Evolutionary conservation across 2,888 invertebrate genomes (phyloP), one percentile per base, ranked within the genome.

Genomic region (Agonopterix subpropinquella): DNA sequence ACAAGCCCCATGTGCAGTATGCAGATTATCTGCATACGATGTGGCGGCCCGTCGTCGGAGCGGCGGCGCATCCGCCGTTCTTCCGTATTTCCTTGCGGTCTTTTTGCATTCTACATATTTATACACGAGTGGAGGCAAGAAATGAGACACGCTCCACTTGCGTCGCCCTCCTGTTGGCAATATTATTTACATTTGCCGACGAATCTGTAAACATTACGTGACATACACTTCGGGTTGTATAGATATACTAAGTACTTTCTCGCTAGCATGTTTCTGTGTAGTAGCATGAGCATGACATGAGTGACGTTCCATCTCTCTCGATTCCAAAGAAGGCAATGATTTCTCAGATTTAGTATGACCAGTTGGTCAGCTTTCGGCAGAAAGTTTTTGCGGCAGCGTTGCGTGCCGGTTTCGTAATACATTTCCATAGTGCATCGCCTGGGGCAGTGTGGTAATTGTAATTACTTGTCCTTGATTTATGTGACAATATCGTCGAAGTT

Each of bases 271-370:
- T 70, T 68, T 71, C 62, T 64, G 59, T 64, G 62, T 65, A 65
- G 56, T 56, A 55, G 52, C 53, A 56, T 36, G 44, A 50, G 52
- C 53, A 56, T 36, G 44, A 50, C 41, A 48, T 41, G 43, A 48
- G 36, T 47, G 51, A 48, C 48, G 46, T 46, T 48, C 58, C 63
- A 58, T 62, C 53, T 65, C 53, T 69, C 66, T 67, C 57, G 64
- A 60, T 67, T 66, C 82, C 79, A 58, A 70, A 81, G 58, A 85
- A 73, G 83, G 80, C 62, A 61, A 51, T 59, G 79, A 75, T 81
- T 82, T 80, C 77, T 77, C 82, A 75, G 71, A 73, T 82, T 79
- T 74, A 77, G 67, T 73, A 73, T 70, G 70, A 83, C 87, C 80
- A 72, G 86, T 84, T 68, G 57, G 63, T 65, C 70, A 58, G 75